Base-by-base conservation (phyloP, 2,113 vertebrate species). In the Scalopus aquaticus region DNA sequence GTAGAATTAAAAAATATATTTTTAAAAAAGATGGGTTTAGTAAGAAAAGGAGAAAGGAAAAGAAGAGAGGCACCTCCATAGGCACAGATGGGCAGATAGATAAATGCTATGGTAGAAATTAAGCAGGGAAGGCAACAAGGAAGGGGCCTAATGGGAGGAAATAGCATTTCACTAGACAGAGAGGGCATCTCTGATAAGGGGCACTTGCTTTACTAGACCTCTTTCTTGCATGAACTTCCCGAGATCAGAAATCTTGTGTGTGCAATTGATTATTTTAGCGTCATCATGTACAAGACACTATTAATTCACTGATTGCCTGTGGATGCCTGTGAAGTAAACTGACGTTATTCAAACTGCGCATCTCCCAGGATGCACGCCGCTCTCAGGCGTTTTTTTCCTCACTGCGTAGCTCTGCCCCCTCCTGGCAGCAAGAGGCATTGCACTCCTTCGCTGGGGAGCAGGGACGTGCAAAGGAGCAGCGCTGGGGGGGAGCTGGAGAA, bases 361-460 rank as follows among this genome's bases (percentile, higher is more conserved):
- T 56, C 54, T 56, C 54, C 19, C 54, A 60, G 24, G 20, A 37
- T n/a, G 49, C 49, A 37, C 8, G 42, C 81, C 6, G 22, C 35
- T 20, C 10, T 62, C 6, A 10, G 32, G 51, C n/a, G 1, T 32
- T 79, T 58, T 32, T 79, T 58, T 44, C 6, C 77, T 74, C 67
- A 1, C 11, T 24, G 60, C 2, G 1, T 60, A 37, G 49, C 13
- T 84, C 56, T 78, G 86, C 62, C 93, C 60, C 16, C 78, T 90
- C 9, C 69, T 70, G 83, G 84, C 78, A 83, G 76, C 44, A 54
- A 26, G 46, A 37, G 69, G 58, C 56, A 74, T 44, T 74, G 88
- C 64, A 2, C 42, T 12, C 12, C 1, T 79, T 44, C 9, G n/a
- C 1, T 1, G 19, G 26, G 24, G 35, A 67, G 77, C 3, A 28